Evolutionary conservation across 30 jellyfish, hydroid and myxozoan genomes (phyloP), one percentile per base, ranked within the genome.

Genomic region (Catostylus mosaicus): DNA sequence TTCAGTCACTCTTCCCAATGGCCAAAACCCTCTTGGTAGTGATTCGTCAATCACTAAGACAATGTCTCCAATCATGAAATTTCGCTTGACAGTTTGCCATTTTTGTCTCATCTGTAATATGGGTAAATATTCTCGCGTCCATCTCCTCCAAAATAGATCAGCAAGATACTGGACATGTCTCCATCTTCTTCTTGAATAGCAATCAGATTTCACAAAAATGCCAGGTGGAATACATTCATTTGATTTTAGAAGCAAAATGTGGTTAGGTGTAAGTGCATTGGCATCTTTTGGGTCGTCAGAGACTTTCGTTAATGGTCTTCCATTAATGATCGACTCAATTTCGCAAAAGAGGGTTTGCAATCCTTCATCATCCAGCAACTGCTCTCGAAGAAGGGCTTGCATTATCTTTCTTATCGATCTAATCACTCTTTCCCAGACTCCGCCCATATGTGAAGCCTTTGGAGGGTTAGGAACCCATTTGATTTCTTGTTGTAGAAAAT

Each of bases 341-440:
- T 82, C 93, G 34, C 86, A 69, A 22, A 82, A 63, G n/a, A 82
- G 56, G 3, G 93, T 74, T 36, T 36, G 71, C 56, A 85, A 62
- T 30, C 81, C 78, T 75, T 85, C 89, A 65, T 83, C 87, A 37
- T 60, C 78, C 30, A 82, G 63, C 32, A 60, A 26, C 73, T 82
- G 82, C 40, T 67, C 81, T 33, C 62, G 43, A 5, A 61, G 26
- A 18, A 74, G 24, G 31, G 89, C 83, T 29, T 45, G 22, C 51
- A 78, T 34, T 27, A 78, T 36, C 61, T 61, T 73, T 75, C 96
- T 64, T 31, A 65, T 56, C 30, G 85, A 14, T 57, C 96, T 51
- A 74, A 85, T 85, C 23, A 43, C 31, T 19, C 90, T 75, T 38
- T 85, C 90, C 96, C 82, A 76, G 32, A 85, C 89, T 23, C 90